Conservation (phyloP, 1,140 invertebrate species). For the Drosophila navojoa region DNA sequence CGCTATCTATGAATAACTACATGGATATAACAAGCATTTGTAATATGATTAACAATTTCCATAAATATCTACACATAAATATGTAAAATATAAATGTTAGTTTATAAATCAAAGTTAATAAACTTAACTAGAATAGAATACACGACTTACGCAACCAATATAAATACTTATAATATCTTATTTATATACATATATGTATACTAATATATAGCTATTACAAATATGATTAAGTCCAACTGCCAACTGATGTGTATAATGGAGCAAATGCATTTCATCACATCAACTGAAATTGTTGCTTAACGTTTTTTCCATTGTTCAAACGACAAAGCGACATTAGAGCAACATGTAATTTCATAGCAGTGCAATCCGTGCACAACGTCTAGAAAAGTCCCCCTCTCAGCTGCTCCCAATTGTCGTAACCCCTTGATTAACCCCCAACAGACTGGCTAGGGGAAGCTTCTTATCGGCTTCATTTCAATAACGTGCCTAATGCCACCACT, state of each 20-base stretch:
- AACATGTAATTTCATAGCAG: constrained; percentile 54
- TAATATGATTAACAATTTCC: too few species aligned
- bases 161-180: not conserved
- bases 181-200: constrained; percentile 6
- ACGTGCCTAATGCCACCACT: constrained; percentile 68
- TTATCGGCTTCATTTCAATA: constrained; percentile 68
- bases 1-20: not conserved
- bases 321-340: constrained; percentile 50
- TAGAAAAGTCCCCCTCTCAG: not conserved
- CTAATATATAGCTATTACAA: constrained; percentile 1
- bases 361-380: too few species aligned
- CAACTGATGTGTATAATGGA: constrained; percentile 22
- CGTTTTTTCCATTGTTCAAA: constrained; percentile 14
- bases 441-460: constrained; percentile 49
- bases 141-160: not conserved
- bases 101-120: too few species aligned
- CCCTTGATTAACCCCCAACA: constrained; percentile 34
- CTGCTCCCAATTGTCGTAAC: constrained; percentile 5
- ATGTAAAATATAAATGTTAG: too few species aligned
- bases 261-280: constrained; percentile 22
- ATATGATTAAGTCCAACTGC: constrained; percentile 7
- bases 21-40: too few species aligned
- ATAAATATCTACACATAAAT: too few species aligned
- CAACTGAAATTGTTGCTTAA: constrained; percentile 45
- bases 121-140: too few species aligned